These are phyloP conservation scores for Lordiphosa stackelbergi DNA, from an alignment of 1,140 invertebrate species.

Conservation along the genomic window DNA sequence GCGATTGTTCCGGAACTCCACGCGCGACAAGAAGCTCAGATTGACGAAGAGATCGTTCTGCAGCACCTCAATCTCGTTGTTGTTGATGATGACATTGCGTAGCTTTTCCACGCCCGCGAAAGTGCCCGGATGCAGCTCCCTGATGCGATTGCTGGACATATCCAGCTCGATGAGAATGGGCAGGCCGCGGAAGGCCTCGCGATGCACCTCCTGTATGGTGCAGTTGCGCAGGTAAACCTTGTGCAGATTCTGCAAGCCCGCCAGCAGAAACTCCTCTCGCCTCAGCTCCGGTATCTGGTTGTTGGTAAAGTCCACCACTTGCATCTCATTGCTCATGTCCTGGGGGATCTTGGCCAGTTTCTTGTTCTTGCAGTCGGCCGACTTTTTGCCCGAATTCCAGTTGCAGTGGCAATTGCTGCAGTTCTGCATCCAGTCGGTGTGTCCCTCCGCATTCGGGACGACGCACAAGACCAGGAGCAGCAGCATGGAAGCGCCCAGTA, in stretches of 20 bases:
- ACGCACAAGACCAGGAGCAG: constrained; percentile 12
- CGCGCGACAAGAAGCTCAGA: constrained; percentile 84
- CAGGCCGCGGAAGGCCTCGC: constrained; percentile 85
- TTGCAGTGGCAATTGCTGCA: constrained; percentile 84
- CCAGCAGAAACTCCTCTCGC: constrained; percentile 83
- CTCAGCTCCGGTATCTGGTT: constrained; percentile 84
- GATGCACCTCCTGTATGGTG: constrained; percentile 83
- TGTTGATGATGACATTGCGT: constrained; percentile 83
- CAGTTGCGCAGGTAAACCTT: constrained; percentile 86
- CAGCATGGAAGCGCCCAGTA: constrained; percentile 8
- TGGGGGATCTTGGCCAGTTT: constrained; percentile 83
- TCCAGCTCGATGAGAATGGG: constrained; percentile 90
- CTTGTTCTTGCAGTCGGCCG: constrained; percentile 86
- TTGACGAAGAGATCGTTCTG: constrained; percentile 87
- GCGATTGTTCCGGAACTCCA: constrained; percentile 86
- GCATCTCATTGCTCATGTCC: constrained; percentile 85
- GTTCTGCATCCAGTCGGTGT: constrained; percentile 80
- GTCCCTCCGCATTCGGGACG: background rate
- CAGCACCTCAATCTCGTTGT: constrained; percentile 85
- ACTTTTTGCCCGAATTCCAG: constrained; percentile 88
- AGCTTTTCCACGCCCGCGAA: constrained; percentile 85
- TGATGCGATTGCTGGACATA: constrained; percentile 86
- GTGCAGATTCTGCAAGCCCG: constrained; percentile 87
- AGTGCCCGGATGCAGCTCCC: constrained; percentile 82
- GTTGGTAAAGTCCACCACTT: constrained; percentile 85